Evolutionary conservation across 2,113 vertebrate genomes (phyloP).

Genomic region (Proteles cristata): DNA sequence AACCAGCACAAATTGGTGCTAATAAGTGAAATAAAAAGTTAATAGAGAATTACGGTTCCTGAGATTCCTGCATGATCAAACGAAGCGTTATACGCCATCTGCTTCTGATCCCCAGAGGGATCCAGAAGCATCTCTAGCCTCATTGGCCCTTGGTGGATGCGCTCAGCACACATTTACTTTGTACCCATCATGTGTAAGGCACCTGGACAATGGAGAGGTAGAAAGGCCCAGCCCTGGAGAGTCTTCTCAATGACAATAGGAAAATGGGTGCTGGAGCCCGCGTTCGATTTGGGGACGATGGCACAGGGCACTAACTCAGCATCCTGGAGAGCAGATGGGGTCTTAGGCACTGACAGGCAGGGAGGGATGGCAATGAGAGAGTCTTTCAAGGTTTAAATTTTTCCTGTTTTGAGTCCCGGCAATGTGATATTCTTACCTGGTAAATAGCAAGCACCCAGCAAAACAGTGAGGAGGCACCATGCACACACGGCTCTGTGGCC

Average conservation of each 20-base stretch:
- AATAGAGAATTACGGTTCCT: constrained; percentile 48
- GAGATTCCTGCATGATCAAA: not conserved
- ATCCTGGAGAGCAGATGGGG: not conserved
- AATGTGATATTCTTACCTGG: not conserved
- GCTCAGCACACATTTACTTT: not conserved
- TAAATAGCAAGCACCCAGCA: not conserved
- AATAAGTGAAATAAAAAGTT: constrained; percentile 56
- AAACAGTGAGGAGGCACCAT: not conserved
- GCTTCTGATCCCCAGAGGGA: not conserved
- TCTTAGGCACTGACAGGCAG: not conserved
- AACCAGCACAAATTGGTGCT: constrained; percentile 2
- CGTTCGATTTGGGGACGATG: not conserved
- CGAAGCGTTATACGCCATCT: not conserved
- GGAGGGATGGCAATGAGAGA: not conserved
- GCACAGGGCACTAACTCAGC: not conserved
- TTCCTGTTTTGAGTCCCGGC: not conserved
- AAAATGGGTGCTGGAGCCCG: not conserved
- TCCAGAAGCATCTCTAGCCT: not conserved
- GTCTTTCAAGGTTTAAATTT: not conserved
- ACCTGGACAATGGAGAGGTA: not conserved
- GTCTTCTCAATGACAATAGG: not conserved
- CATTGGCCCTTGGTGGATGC: not conserved
- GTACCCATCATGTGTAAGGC: not conserved
- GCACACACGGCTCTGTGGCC: not conserved
- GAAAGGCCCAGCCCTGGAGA: not conserved